phyloP scores from a whole-genome alignment of 2,113 vertebrate species.

The Callithrix jacchus region DNA sequence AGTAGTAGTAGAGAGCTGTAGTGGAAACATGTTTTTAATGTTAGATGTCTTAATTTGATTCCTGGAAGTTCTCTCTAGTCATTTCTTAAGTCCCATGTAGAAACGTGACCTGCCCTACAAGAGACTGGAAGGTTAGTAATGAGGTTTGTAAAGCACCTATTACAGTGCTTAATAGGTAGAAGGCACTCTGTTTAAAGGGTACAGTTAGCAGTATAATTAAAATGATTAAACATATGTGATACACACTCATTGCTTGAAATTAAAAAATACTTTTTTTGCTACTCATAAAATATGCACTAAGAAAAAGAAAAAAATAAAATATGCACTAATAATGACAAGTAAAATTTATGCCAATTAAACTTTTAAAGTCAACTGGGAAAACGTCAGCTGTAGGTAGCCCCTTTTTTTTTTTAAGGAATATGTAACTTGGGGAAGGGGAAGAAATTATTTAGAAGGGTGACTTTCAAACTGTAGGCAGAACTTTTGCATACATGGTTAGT shows the following conservation, averaged over 20 bases:
- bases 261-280: not conserved
- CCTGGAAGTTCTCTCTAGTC: not conserved
- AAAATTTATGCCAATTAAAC: not conserved
- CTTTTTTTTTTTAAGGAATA: not conserved
- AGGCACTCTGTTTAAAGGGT: not conserved
- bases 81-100: not conserved
- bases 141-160: not conserved
- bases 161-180: not conserved
- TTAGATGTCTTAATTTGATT: not conserved
- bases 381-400: not conserved
- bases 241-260: not conserved
- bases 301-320: not conserved
- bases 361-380: not conserved
- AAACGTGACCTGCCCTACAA: not conserved
- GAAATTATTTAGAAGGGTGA: not conserved
- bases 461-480: not conserved
- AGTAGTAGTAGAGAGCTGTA: not conserved
- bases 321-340: not conserved
- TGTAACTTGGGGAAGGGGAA: not conserved
- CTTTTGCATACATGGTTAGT: not conserved
- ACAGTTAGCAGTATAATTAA: not conserved
- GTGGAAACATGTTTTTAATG: not conserved
- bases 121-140: not conserved
- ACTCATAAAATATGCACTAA: not conserved
- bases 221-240: not conserved